phyloP scores from a whole-genome alignment of 2,888 invertebrate genomes.

The Drosophila koepferae region DNA sequence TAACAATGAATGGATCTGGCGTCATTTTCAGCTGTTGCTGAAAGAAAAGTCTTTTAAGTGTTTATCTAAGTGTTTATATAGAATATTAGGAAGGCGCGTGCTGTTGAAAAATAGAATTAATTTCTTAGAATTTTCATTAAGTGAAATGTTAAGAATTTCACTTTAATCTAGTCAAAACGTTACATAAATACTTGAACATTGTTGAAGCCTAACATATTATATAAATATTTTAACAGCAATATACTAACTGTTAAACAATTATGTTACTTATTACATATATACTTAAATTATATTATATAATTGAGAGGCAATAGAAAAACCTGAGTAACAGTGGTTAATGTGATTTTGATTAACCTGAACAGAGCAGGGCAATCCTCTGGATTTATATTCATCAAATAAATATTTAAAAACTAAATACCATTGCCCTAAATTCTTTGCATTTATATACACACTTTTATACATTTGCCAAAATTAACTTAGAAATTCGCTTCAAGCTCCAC shows the following conservation, averaged over 20 bases:
- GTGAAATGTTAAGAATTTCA: not conserved
- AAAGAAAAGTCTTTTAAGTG: not conserved
- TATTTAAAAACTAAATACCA: not conserved
- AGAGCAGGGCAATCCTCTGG: no score
- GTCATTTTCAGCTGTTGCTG: not conserved
- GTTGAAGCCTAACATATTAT: not conserved
- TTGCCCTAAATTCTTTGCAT: no score
- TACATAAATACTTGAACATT: not conserved
- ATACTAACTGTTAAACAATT: not conserved
- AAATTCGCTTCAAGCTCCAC: constrained; percentile 32
- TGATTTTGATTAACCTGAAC: no score
- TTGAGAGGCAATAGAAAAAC: no score
- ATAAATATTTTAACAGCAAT: not conserved
- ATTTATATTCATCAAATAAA: not conserved
- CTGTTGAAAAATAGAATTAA: not conserved
- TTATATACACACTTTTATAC: no score
- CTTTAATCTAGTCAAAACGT: not conserved
- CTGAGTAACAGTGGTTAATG: not conserved
- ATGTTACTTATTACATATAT: not conserved
- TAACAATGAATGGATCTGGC: not conserved
- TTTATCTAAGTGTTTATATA: not conserved
- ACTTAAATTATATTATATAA: no score
- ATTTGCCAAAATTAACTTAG: not conserved
- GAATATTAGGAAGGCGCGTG: not conserved
- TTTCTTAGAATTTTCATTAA: not conserved